These are phyloP conservation scores for Nycteola revayana DNA, from an alignment of 2,888 invertebrate species.

Conservation along the genomic window DNA sequence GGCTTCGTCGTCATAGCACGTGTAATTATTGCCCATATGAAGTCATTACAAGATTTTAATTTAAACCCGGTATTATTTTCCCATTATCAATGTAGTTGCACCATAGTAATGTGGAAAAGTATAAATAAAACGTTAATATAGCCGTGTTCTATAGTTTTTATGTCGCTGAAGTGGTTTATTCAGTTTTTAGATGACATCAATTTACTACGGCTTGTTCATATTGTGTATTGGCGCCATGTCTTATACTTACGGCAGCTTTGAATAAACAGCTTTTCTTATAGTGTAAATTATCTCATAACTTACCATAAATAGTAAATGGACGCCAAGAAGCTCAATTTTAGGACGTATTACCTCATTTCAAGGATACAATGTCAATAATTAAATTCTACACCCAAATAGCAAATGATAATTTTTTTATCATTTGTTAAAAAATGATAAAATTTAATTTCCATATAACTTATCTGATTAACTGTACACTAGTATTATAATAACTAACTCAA, in stretches of 20 bases:
- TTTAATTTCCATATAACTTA: no score
- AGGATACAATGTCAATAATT: no score
- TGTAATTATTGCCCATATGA: constrained; percentile 41
- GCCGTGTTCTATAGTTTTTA: constrained; percentile 23
- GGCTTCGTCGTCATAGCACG: constrained; percentile 21
- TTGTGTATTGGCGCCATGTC: constrained; percentile 4
- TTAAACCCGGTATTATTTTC: constrained; percentile 47
- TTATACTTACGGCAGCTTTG: constrained; percentile 19
- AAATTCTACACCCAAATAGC: no score
- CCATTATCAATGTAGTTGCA: constrained; percentile 37
- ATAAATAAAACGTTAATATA: constrained; percentile 35
- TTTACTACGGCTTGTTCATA: constrained; percentile 11
- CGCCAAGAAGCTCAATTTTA: no score
- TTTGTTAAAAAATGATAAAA: no score
- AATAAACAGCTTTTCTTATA: constrained; percentile 3
- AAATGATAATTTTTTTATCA: no score
- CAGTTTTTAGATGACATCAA: constrained; percentile 24
- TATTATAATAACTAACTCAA: no score
- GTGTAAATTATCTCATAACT: no score
- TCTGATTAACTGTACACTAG: no score
- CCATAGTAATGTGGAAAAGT: constrained; percentile 33
- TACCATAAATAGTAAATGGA: no score
- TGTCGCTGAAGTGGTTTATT: constrained; percentile 20
- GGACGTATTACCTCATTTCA: no score
- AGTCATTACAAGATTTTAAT: constrained; percentile 47